Percentiles rank a stretch among this genome's conserved stretches.
phyloP scores from a whole-genome alignment of 2,888 invertebrate genomes.

The Eretmocerus hayati region DNA sequence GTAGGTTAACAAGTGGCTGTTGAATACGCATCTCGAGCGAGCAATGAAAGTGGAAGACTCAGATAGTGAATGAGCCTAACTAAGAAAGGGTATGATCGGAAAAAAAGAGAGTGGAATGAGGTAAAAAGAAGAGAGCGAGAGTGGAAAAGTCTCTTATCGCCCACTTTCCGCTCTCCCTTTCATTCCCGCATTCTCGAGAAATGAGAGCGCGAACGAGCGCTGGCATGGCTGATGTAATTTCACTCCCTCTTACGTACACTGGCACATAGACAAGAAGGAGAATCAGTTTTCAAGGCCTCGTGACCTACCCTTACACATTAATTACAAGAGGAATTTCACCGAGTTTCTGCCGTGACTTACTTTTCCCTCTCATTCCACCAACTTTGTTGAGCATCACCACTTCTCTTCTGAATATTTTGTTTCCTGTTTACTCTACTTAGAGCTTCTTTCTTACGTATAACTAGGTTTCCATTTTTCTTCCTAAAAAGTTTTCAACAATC shows the following conservation, averaged over 20 bases:
- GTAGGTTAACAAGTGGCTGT: slow-evolving; percentile 34
- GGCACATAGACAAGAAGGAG: slow-evolving; percentile 23
- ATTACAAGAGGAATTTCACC: slow-evolving; percentile 42
- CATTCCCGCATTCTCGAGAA: slow-evolving; percentile 7
- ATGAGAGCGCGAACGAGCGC: background rate
- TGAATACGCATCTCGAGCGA: slow-evolving; percentile 11
- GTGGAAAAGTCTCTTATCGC: slow-evolving; percentile 30
- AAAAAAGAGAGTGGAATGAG: slow-evolving; percentile 1
- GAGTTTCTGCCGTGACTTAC: slow-evolving; percentile 25
- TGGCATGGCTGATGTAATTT: slow-evolving; percentile 42
- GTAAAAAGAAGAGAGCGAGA: slow-evolving; percentile 14
- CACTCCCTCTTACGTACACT: slow-evolving; percentile 35
- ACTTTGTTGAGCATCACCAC: slow-evolving; percentile 26
- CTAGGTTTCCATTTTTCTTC: too few species aligned
- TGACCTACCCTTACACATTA: slow-evolving; percentile 47
- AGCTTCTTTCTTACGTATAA: too few species aligned
- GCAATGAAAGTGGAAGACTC: slow-evolving; percentile 12
- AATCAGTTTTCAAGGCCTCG: slow-evolving; percentile 24
- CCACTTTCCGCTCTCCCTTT: slow-evolving; percentile 22
- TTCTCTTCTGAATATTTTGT: too few species aligned
- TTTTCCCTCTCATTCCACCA: slow-evolving; percentile 30
- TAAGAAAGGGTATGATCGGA: slow-evolving; percentile 3
- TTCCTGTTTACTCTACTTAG: too few species aligned
- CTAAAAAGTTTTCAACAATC: too few species aligned
- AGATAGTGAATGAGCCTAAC: slow-evolving; percentile 2